phyloP scores from a whole-genome alignment of 1,140 invertebrate species.

The Atta colombica region DNA sequence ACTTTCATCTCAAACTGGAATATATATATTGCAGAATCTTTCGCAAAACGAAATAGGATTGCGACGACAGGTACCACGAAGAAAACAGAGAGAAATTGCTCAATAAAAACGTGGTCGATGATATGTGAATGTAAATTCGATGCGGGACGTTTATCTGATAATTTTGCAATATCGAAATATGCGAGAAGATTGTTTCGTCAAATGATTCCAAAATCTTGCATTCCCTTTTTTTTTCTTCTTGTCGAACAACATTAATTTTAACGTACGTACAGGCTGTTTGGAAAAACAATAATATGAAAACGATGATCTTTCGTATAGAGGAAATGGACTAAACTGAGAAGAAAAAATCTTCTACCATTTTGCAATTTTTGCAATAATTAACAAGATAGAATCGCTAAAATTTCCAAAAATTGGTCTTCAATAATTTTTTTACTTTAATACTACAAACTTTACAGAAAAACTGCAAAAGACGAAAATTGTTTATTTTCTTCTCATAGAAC shows the following conservation, averaged over 20 bases:
- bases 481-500: too few relatives aligned
- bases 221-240: background rate
- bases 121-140: constrained; percentile 21
- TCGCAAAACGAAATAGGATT: background rate
- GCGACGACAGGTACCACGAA: background rate
- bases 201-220: background rate
- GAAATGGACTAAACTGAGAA: too few relatives aligned
- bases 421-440: too few relatives aligned
- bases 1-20: constrained; percentile 10
- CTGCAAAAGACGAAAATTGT: too few relatives aligned
- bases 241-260: background rate
- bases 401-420: too few relatives aligned
- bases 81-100: constrained; percentile 26
- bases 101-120: constrained; percentile 20
- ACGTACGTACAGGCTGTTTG: background rate
- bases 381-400: too few relatives aligned
- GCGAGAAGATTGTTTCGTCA: background rate
- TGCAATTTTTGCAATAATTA: too few relatives aligned
- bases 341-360: too few relatives aligned
- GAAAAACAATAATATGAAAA: too few relatives aligned
- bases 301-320: too few relatives aligned
- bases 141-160: background rate
- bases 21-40: background rate
- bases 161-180: constrained; percentile 27
- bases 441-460: too few relatives aligned